Conservation (phyloP, 2,113 vertebrate species). For the Brevimyrus niger region DNA sequence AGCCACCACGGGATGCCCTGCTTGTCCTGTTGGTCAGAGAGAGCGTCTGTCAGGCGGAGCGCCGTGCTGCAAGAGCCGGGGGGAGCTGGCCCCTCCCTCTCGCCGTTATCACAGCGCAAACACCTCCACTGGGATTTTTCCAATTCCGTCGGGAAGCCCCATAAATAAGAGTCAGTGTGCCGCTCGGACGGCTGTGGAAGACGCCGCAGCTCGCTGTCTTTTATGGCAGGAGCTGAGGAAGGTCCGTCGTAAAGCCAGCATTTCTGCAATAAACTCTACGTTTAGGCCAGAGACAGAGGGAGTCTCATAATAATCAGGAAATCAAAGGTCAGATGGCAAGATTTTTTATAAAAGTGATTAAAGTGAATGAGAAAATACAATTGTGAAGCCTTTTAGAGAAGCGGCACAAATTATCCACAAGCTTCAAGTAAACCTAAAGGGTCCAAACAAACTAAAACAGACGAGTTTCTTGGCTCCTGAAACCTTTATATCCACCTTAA, state of each 20-base stretch:
- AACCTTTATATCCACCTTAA: neutral
- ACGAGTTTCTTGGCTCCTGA: neutral
- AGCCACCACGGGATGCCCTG: conserved; percentile 98
- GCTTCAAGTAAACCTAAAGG: neutral
- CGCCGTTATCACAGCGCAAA: conserved; percentile 14
- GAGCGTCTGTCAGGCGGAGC: neutral
- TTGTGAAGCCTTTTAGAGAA: neutral
- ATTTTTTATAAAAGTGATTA: neutral
- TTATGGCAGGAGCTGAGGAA: neutral
- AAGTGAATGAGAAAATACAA: neutral
- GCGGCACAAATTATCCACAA: neutral
- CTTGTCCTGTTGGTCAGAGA: conserved; percentile 76
- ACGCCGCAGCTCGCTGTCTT: neutral
- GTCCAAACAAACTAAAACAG: neutral
- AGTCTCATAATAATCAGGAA: neutral
- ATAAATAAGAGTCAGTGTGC: neutral
- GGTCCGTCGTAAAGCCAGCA: neutral
- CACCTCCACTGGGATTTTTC: neutral
- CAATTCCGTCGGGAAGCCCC: neutral
- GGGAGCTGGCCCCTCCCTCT: conserved; percentile 26
- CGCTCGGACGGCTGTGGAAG: neutral
- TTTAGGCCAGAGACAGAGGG: neutral
- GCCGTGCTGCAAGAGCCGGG: neutral
- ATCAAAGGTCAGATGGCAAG: neutral
- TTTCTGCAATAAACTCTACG: neutral